A percentile compares a stretch with the other conserved stretches of the same genome.
These are phyloP conservation scores for Hassar affinis DNA, from an alignment of 2,113 vertebrate species.

Conservation along the genomic window DNA sequence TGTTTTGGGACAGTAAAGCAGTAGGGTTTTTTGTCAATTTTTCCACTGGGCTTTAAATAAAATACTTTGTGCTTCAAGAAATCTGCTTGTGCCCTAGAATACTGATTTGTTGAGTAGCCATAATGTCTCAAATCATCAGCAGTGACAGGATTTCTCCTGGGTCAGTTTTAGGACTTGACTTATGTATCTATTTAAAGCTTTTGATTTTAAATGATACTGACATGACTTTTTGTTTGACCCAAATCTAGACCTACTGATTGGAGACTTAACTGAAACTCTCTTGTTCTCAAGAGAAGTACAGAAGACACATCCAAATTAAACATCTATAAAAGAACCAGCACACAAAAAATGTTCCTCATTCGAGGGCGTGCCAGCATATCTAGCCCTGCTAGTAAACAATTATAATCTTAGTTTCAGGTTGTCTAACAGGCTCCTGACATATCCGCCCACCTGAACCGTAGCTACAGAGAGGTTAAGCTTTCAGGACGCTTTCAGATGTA, in stretches of 20 bases:
- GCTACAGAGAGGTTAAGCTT: neutral
- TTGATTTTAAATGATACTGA: neutral
- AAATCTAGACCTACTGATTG: neutral
- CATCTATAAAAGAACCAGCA: neutral
- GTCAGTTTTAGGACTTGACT: neutral
- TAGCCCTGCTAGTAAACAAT: neutral
- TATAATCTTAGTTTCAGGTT: neutral
- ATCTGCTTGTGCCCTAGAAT: neutral
- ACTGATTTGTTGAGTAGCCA: neutral
- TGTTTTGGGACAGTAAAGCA: neutral
- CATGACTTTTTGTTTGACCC: neutral
- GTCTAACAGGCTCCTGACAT: neutral
- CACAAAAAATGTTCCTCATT: neutral
- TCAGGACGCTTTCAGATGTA: neutral
- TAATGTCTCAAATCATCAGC: neutral
- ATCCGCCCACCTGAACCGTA: slow-evolving; percentile 10
- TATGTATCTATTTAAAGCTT: neutral
- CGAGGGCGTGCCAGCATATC: neutral
- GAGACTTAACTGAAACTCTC: neutral
- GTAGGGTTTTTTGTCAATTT: neutral
- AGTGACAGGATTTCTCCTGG: neutral
- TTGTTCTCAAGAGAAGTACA: neutral
- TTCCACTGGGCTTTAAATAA: neutral
- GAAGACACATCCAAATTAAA: neutral
- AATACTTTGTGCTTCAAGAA: neutral